Conservation (phyloP, 2,113 vertebrate genomes). For the Bostrychus sinensis region DNA sequence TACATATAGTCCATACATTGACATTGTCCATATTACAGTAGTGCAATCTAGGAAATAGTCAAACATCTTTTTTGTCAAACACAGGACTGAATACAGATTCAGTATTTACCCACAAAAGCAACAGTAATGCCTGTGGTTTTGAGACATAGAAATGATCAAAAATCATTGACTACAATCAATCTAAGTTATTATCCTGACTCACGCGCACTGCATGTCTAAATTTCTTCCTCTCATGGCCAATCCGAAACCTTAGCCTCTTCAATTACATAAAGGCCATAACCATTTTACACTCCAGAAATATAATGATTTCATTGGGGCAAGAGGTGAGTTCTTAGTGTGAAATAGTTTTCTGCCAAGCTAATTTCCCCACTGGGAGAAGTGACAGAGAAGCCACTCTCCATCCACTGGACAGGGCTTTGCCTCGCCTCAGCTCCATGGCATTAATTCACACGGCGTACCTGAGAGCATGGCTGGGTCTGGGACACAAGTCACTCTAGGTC, state of each 20-base stretch:
- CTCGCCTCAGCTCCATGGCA: constrained; percentile 3
- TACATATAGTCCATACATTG: neutral
- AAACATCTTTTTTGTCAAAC: too few species aligned
- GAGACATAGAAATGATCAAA: too few species aligned
- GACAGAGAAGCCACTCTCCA: constrained; percentile 28
- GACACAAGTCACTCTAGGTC: constrained; percentile 25
- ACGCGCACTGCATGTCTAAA: neutral
- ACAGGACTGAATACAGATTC: too few species aligned
- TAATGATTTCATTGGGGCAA: constrained; percentile 31
- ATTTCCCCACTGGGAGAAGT: constrained; percentile 38
- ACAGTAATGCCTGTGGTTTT: too few species aligned
- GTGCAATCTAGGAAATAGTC: too few species aligned
- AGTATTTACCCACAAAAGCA: too few species aligned
- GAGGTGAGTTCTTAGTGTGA: constrained; percentile 39
- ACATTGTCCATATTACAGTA: neutral
- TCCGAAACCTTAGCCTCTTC: constrained; percentile 13
- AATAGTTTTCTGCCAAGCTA: constrained; percentile 26
- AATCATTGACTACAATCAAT: too few species aligned
- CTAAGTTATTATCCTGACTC: neutral
- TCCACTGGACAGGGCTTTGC: constrained; percentile 28
- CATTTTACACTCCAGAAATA: constrained; percentile 40
- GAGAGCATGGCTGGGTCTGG: constrained; percentile 12
- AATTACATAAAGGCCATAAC: constrained; percentile 33
- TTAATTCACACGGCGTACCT: constrained; percentile 10
- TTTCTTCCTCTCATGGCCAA: neutral